These are phyloP conservation scores for Bradypus variegatus DNA, from an alignment of 2,797 vertebrate species.

Conservation along the genomic window DNA sequence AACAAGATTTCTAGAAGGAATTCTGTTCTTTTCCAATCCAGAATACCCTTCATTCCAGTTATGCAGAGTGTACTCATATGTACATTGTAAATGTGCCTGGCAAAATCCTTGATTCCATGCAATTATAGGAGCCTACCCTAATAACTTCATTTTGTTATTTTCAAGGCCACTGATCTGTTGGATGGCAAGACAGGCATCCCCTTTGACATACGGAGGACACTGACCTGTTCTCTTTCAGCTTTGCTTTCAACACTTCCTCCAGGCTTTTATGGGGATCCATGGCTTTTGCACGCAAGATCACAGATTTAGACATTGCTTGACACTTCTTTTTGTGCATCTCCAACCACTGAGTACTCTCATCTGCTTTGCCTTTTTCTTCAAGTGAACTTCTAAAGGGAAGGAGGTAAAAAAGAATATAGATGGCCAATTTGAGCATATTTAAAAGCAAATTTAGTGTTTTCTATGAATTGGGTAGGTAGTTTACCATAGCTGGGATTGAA, in stretches of 20 bases:
- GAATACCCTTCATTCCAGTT: conserved; percentile 16
- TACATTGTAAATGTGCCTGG: neutral
- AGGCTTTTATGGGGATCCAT: conserved; percentile 89
- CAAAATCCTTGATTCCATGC: neutral
- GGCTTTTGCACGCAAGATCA: conserved; percentile 84
- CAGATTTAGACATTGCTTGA: conserved; percentile 80
- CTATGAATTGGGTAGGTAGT: neutral
- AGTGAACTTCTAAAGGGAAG: conserved; percentile 77
- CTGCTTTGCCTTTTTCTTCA: conserved; percentile 79
- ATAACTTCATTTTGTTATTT: neutral
- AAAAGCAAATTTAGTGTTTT: neutral
- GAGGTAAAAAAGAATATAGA: conserved; percentile 1
- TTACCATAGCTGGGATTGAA: neutral
- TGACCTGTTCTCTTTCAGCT: conserved; percentile 83
- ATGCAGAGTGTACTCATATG: neutral
- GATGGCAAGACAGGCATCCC: neutral
- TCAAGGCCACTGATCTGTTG: neutral
- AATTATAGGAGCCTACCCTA: neutral
- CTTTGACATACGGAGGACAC: conserved; percentile 49
- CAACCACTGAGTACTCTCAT: conserved; percentile 80
- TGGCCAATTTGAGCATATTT: neutral
- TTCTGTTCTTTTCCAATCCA: conserved; percentile 2
- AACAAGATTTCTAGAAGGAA: conserved; percentile 44
- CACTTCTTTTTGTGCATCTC: conserved; percentile 80
- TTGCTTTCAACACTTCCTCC: conserved; percentile 82